Evolutionary conservation across 2,888 invertebrate species (phyloP), one percentile per base, ranked within the genome.

Genomic region (Leucozona laternaria): DNA sequence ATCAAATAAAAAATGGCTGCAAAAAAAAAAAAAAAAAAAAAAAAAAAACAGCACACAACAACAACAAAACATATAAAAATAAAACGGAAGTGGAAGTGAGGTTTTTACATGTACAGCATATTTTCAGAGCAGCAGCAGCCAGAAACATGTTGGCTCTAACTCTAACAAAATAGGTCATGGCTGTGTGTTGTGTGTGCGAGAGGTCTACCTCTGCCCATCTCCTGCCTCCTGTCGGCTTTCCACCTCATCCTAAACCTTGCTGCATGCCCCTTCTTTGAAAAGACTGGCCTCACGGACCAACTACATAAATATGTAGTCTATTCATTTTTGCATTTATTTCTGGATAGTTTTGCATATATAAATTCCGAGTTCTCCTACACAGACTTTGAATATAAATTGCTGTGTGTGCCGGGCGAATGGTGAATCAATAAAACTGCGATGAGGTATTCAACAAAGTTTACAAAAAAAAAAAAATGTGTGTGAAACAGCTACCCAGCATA

Each of bases 121-220:
- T 60, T 80, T 70, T 43, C 58, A 57, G 50, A 60, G 17, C 53
- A 45, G 53, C 43, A 48, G 40, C 45, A 66, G 31, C 17, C n/a
- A 53, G 53, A 45, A 66, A 31, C 64, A 66, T 66, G 48, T 13
- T 31, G 20, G 48, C 48, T 72, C 70, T 45, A 68, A 62, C 55
- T 62, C 60, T 75, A 68, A 58, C 64, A 71, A 81, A 81, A 81
- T 81, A 81, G 81, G 81, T 81, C 81, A 81, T 77, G 81, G 81
- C 70, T 81, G 70, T 64, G 40, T 64, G 60, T 40, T 50, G 70
- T 40, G 70, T 31, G 70, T 28, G 53, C 6, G 25, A 40, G 22
- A 20, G 50, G 22, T 53, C 22, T 68, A 8, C 17, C 13, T 20
- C 17, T 45, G n/a, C 31, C 8, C 1, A 4, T 28, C 6, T 4